phyloP scores from a whole-genome alignment of 2,888 invertebrate species.

The Stegana nigrithorax region DNA sequence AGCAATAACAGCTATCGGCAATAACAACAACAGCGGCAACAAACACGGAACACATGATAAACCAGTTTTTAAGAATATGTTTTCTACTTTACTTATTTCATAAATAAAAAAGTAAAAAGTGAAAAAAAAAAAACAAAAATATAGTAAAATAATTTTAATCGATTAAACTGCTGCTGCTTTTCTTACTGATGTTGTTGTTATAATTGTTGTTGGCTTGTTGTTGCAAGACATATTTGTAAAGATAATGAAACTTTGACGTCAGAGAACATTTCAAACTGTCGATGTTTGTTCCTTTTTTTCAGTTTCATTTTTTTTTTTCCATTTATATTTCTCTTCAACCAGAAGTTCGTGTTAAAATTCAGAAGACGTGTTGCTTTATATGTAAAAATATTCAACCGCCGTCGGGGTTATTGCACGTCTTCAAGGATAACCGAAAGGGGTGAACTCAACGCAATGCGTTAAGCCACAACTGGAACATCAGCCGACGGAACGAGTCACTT shows the following conservation, averaged over 20 bases:
- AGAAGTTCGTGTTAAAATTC: too few species aligned
- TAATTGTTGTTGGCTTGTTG: background rate
- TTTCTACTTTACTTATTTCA: too few species aligned
- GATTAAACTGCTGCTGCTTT: background rate
- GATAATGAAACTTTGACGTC: background rate
- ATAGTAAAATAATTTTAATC: background rate
- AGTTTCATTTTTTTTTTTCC: background rate
- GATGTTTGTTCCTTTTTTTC: background rate
- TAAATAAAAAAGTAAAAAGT: too few species aligned
- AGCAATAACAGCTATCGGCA: too few species aligned
- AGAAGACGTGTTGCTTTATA: background rate
- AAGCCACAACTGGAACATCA: background rate
- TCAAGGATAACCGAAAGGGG: conserved; percentile 45
- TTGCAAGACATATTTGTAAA: background rate
- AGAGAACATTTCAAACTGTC: background rate
- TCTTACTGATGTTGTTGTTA: background rate
- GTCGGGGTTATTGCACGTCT: conserved; percentile 49
- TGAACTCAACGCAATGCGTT: conserved; percentile 1
- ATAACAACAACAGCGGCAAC: background rate
- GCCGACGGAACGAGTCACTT: background rate
- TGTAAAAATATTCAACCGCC: background rate
- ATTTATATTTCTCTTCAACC: too few species aligned
- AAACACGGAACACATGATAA: background rate
- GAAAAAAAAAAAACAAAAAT: too few species aligned
- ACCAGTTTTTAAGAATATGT: too few species aligned